These are phyloP conservation scores for Stomorhina lunata DNA, from an alignment of 2,888 invertebrate genomes.

Conservation along the genomic window DNA sequence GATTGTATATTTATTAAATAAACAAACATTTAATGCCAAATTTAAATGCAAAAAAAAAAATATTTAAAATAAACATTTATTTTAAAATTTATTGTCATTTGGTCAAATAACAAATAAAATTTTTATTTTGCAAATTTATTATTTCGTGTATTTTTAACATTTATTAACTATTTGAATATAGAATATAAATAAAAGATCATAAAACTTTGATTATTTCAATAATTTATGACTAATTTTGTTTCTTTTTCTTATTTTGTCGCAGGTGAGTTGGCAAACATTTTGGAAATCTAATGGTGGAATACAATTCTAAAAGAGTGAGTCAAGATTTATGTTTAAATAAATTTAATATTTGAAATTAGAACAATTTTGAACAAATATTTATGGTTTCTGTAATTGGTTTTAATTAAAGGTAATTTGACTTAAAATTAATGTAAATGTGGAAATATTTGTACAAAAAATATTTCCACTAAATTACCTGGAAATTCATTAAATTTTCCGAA, in stretches of 20 bases:
- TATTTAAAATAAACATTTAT: constrained; percentile 16
- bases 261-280: constrained; percentile 57
- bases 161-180: no score
- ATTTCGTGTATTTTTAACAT: constrained; percentile 3
- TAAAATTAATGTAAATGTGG: no score
- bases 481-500: no score
- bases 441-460: no score
- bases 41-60: not conserved
- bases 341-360: not conserved
- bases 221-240: constrained; percentile 47
- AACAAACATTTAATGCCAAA: not conserved
- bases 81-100: constrained; percentile 10
- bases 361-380: constrained; percentile 8
- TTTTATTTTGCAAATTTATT: not conserved
- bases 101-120: constrained; percentile 13
- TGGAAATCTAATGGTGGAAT: not conserved
- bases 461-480: no score
- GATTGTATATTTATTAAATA: not conserved
- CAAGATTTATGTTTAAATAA: not conserved
- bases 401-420: no score
- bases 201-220: constrained; percentile 45
- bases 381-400: not conserved
- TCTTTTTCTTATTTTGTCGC: constrained; percentile 33
- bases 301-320: constrained; percentile 19
- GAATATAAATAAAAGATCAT: constrained; percentile 43